These are phyloP conservation scores for Mobula birostris DNA, from an alignment of 2,113 vertebrate species.

Conservation along the genomic window DNA sequence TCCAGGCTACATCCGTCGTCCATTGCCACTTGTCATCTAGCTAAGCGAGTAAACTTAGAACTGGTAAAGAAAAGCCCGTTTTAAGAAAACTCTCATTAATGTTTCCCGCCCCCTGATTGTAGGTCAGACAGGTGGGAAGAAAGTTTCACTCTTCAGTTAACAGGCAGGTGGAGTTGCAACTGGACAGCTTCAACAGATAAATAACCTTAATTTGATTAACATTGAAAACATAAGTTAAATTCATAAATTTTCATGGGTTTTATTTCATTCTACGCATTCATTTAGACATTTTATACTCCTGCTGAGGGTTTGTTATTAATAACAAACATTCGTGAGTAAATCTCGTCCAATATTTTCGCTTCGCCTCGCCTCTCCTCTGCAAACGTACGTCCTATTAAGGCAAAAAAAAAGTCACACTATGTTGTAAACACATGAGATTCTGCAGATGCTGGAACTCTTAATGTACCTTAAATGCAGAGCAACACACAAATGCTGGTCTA, in stretches of 20 bases:
- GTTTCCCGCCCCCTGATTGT: neutral
- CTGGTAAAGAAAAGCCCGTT: neutral
- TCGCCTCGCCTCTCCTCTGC: neutral
- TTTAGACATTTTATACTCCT: neutral
- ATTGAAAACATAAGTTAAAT: too few species aligned
- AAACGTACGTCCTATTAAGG: neutral
- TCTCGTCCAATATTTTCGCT: neutral
- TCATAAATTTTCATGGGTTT: neutral
- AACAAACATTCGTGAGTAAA: neutral
- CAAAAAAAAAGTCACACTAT: neutral
- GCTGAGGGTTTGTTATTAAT: neutral
- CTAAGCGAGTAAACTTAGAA: neutral
- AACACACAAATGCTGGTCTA: too few species aligned
- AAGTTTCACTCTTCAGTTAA: neutral
- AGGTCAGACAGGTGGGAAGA: neutral
- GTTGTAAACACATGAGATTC: too few species aligned
- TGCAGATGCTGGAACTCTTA: too few species aligned
- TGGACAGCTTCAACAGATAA: too few species aligned
- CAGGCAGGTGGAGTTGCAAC: too few species aligned
- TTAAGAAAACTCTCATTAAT: neutral
- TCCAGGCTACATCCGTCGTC: conserved; percentile 56
- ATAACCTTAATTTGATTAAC: too few species aligned
- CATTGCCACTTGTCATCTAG: conserved; percentile 45
- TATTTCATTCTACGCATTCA: neutral
- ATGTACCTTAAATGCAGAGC: too few species aligned